Evolutionary conservation across 1,140 invertebrate species (phyloP).

Genomic region (Megalopta genalis): DNA sequence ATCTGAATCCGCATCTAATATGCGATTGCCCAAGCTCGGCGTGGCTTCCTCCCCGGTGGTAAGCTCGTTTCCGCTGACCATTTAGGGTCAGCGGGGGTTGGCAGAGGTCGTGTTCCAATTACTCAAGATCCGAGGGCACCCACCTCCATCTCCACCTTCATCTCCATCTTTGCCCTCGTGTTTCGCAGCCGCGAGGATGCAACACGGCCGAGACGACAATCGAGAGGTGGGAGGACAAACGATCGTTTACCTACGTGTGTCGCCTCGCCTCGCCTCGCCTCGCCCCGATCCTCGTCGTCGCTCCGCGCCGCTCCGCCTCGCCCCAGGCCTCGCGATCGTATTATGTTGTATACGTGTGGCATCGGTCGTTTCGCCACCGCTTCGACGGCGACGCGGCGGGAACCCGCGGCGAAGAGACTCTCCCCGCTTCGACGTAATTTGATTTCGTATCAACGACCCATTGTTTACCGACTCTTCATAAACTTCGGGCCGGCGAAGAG

Average conservation of each 20-base stretch:
- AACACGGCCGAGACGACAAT: conserved; percentile 71
- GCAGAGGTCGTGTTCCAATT: conserved; percentile 78
- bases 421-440: conserved; percentile 36
- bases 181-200: conserved; percentile 69
- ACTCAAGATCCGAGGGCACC: conserved; percentile 70
- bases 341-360: conserved; percentile 40
- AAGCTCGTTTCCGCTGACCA: conserved; percentile 73
- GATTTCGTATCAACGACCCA: conserved; percentile 51
- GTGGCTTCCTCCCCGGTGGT: conserved; percentile 66
- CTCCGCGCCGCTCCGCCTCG: neutral
- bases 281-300: neutral
- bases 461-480: conserved; percentile 32
- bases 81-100: conserved; percentile 75
- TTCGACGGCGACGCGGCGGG: neutral
- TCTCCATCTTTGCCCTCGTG: conserved; percentile 23
- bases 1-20: conserved; percentile 54
- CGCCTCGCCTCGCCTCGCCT: conserved; percentile 38
- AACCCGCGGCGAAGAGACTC: neutral
- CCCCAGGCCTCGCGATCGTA: conserved; percentile 7
- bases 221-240: conserved; percentile 76
- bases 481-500: conserved; percentile 1
- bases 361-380: conserved; percentile 50
- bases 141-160: conserved; percentile 57
- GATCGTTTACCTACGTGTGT: conserved; percentile 73
- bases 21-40: conserved; percentile 64